Evolutionary conservation across 2,888 invertebrate genomes (phyloP), one percentile per base, ranked within the genome.

Genomic region (Cosmia trapezina): DNA sequence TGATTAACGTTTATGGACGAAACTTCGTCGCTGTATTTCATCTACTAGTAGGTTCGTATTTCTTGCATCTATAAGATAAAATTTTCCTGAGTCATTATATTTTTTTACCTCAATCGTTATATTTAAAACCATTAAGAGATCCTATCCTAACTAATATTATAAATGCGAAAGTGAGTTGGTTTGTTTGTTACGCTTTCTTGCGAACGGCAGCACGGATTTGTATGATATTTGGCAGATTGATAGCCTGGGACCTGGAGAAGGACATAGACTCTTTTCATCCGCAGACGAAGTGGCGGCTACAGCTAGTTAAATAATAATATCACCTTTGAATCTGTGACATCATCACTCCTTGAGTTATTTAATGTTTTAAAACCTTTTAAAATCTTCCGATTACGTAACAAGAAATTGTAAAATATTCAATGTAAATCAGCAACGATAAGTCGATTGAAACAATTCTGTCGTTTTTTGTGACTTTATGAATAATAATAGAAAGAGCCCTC

Each of bases 391-490:
- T 66, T 53, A 57, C 56, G 65, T 77, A 66, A 66, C 49, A 59
- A n/a, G 14, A 61, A 72, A 51, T 66, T 51, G 1, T 61, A 56
- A 64, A 62, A 47, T 37, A 37, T 33, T 33, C 57, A 45, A 68
- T 66, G 41, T 56, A 56, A 76, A 78, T 76, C 33, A 57, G n/a
- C n/a, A 33, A 47, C 63, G 49, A 45, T 57, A 47, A 65, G 65
- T 22, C 4, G 8, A 57, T 53, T 73, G 56, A 66, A 57, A 73
- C 57, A 67, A 63, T 63, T 77, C 41, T 28, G 28, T 33, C 19
- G 8, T 19, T 22, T 49, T 60, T 63, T 63, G 17, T 11, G 14
- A 43, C 3, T 57, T 56, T 12, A 49, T 53, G n/a, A 47, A 47
- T 43, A 47, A n/a, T n/a, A n/a, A n/a, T n/a, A n/a, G n/a, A 22